These are phyloP conservation scores for Pristionchus japonicus DNA, from an alignment of 2,888 invertebrate species.

Conservation along the genomic window DNA sequence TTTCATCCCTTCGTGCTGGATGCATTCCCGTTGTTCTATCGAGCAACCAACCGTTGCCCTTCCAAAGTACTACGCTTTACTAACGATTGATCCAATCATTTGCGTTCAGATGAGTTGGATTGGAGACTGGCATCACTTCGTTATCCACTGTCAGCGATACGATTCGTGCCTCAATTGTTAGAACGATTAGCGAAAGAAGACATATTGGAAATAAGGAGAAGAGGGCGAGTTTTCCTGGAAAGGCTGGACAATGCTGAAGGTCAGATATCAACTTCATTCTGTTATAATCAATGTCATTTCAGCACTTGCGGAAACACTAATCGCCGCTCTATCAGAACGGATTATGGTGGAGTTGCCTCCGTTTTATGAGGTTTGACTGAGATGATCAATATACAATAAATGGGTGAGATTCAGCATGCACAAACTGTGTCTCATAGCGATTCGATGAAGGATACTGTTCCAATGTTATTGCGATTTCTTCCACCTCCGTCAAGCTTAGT, in stretches of 20 bases:
- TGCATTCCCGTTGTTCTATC: background rate
- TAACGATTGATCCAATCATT: background rate
- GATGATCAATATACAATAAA: background rate
- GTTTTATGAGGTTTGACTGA: background rate
- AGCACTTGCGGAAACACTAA: background rate
- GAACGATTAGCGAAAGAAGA: background rate
- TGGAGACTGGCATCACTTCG: background rate
- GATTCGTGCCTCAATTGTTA: background rate
- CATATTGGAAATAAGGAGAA: background rate
- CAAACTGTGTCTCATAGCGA: background rate
- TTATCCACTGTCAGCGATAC: background rate
- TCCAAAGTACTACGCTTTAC: background rate
- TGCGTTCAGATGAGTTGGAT: background rate
- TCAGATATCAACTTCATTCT: background rate
- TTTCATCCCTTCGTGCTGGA: background rate
- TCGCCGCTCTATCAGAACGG: background rate
- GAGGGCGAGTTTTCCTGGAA: background rate
- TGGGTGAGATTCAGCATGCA: background rate
- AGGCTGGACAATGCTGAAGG: background rate
- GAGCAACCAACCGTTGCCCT: background rate
- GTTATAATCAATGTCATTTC: background rate
- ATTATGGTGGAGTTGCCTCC: background rate
- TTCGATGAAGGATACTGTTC: background rate
- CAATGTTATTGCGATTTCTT: background rate
- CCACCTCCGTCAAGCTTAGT: background rate